Base-by-base conservation (phyloP, 35 echinoderm and acorn worm species). In the Ophioderma brevispina region DNA sequence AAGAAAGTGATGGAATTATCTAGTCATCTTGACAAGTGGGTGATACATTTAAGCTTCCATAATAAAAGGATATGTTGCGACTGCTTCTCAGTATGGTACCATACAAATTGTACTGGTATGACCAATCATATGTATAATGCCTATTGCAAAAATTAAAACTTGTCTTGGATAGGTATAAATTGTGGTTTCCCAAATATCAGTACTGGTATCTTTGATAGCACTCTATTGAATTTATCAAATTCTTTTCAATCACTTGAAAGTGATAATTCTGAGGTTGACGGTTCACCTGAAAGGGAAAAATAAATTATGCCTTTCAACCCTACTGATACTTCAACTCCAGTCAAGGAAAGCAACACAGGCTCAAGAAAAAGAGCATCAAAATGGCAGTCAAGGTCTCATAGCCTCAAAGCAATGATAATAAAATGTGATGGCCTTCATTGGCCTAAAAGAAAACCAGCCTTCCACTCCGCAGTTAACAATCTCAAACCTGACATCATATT, bases 391-490 rank as follows among this genome's bases (percentile, higher is more conserved):
- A 81, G 80, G 30, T 35, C 2, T 36, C 15, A 40, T 5, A 52
- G 13, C 23, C 23, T 81, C 4, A 81, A 81, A 40, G 30, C 80
- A 11, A 81, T 81, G 80, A 30, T 81, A 10, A 40, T 81, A 81
- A 81, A 81, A 13, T 40, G 15, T 81, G 80, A 81, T 81, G 80
- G 80, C 36, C 15, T 81, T 37, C 80, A 81, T 37, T 81, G 80
- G 80, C 80, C 32, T 13, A 81, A 81, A 40, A 81, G 35, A 37
- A 81, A 81, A 36, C 17, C 80, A 4, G 33, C 80, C 21, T 81
- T 81, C 38, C 38, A 81, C 38, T 17, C 35, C 38, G 13, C 13
- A 5, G 38, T 81, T n/a, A 40, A 81, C 32, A 30, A 81, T 13
- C 38, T 37, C 10, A 81, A 81, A 37, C 80, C 80, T 32, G 80